A percentile compares a stretch with the other conserved stretches of the same genome.
Evolutionary conservation across 2,113 vertebrate genomes (phyloP).

Genomic region (Megalops atlanticus): DNA sequence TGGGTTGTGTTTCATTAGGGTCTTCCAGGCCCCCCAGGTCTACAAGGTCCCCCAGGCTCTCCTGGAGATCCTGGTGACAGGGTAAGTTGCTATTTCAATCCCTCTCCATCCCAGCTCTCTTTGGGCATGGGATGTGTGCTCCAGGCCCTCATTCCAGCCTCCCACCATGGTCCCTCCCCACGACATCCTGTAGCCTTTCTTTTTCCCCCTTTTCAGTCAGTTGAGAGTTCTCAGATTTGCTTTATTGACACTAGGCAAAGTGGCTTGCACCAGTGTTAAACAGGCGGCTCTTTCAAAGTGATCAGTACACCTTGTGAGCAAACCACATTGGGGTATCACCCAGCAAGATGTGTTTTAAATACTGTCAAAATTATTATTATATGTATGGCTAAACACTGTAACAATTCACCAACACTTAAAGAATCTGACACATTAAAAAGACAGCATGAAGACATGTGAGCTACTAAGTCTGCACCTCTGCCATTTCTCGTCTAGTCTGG

Average conservation of each 20-base stretch:
- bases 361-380: no score
- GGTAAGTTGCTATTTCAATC: constrained; percentile 70
- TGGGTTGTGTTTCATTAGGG: constrained; percentile 74
- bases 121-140: not conserved
- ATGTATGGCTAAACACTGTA: no score
- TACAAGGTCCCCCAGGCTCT: constrained; percentile 86
- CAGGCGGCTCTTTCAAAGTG: not conserved
- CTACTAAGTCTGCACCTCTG: not conserved
- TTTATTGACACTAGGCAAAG: not conserved
- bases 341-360: not conserved
- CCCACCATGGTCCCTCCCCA: not conserved
- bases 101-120: not conserved
- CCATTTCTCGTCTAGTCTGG: no score
- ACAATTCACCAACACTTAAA: not conserved
- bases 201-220: not conserved
- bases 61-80: constrained; percentile 91
- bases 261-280: not conserved
- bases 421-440: not conserved
- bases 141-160: not conserved
- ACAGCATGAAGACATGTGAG: not conserved
- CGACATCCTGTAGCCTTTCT: not conserved
- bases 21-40: constrained; percentile 88
- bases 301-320: no score
- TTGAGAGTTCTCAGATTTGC: not conserved
- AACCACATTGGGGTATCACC: no score